phyloP scores from a whole-genome alignment of 2,113 vertebrate species.

The Emberiza fucata region DNA sequence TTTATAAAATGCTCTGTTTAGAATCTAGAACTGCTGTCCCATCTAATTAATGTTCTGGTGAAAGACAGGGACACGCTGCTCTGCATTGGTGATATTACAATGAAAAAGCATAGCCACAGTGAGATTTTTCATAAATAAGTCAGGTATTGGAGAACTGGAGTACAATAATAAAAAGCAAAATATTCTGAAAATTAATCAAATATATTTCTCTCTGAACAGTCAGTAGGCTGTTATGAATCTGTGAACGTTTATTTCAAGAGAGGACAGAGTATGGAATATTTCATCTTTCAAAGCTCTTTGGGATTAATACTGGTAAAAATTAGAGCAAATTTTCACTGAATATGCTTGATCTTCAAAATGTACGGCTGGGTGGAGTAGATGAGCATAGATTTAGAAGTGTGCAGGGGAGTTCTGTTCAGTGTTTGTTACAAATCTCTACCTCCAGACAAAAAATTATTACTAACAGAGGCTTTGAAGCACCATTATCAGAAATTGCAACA shows the following conservation, averaged over 20 bases:
- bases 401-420: not conserved
- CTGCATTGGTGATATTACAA: not conserved
- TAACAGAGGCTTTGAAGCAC: not conserved
- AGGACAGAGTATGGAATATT: not conserved
- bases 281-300: not conserved
- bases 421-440: not conserved
- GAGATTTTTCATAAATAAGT: not conserved
- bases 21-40: not conserved
- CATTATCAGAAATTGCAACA: not conserved
- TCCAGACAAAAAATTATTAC: not conserved
- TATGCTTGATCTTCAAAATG: not conserved
- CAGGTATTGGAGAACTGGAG: not conserved
- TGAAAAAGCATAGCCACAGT: not conserved
- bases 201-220: not conserved
- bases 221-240: fast-evolving
- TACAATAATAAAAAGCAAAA: not conserved
- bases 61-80: not conserved
- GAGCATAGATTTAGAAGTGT: not conserved
- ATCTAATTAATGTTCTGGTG: not conserved
- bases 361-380: not conserved
- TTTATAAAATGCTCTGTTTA: not conserved
- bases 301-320: not conserved
- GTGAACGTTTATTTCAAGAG: not conserved
- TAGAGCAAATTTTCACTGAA: not conserved
- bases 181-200: not conserved